Evolutionary conservation across 2,888 invertebrate genomes (phyloP), one percentile per base, ranked within the genome.

Genomic region (Cyclophora albipunctata): DNA sequence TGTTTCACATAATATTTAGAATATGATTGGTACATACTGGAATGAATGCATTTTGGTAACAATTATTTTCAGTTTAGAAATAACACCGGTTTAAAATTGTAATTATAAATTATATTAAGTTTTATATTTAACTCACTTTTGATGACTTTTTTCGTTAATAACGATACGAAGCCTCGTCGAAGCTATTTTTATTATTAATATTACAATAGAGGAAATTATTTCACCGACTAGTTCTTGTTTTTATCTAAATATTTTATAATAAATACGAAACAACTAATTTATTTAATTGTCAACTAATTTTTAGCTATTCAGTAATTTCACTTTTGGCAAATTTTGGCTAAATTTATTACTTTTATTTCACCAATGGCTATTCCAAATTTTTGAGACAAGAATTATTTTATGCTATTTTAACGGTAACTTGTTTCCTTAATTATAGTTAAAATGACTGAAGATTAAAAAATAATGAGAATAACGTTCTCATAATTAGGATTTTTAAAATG

Each of bases 271-370:
- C 75, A 71, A 64, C 66, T 63, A 65, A 67, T 60, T 67, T 63
- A 65, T 67, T 61, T 67, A 73, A 70, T 69, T 63, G 67, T 70
- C 75, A 79, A 58, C 43, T 43, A 62, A 61, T 69, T 55, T 79
- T 69, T 74, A 81, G 75, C 75, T 64, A 63, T 67, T 71, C 62
- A 62, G 58, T 64, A 37, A 61, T 70, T 66, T 56, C 52, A 62
- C 66, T 64, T 87, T 87, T 87, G 86, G 86, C 86, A 84, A 81
- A 79, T 81, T 84, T 86, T 87, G 84, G 84, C 84, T 68, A 83
- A 81, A 81, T 69, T 64, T 75, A 70, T 64, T 72, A 20, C 20
- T 20, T 20, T 20, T 20, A 20, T 20, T 20, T 20, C 20, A 20
- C 20, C 20, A 20, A 20, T 20, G 20, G 41, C 42, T 46, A 46